These are phyloP conservation scores for Orius insidiosus DNA, from an alignment of 1,140 invertebrate genomes.

Conservation along the genomic window DNA sequence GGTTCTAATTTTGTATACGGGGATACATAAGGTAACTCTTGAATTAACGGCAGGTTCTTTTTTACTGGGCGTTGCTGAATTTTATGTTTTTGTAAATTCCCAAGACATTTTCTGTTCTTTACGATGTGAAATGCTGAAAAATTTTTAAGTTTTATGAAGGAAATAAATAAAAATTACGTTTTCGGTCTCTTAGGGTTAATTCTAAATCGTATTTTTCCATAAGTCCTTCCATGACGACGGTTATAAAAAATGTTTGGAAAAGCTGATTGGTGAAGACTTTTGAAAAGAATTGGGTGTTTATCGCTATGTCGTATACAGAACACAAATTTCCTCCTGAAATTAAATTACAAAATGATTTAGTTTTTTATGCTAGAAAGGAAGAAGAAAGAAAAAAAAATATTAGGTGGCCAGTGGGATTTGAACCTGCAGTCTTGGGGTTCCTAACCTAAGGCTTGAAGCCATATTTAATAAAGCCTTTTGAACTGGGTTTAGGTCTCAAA, in stretches of 20 bases:
- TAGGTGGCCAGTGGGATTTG: too few species aligned
- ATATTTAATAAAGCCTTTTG: too few species aligned
- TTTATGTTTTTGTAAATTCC: slow-evolving; percentile 49
- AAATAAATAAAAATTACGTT: slow-evolving; percentile 13
- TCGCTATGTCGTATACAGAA: slow-evolving; percentile 57
- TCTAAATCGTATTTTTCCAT: slow-evolving; percentile 54
- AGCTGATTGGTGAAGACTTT: slow-evolving; percentile 46
- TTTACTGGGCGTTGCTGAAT: slow-evolving; percentile 42
- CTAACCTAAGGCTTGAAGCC: too few species aligned
- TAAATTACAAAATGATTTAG: slow-evolving; percentile 15
- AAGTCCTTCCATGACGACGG: slow-evolving; percentile 53
- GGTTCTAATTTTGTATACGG: not conserved
- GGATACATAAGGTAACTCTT: slow-evolving; percentile 1
- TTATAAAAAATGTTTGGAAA: slow-evolving; percentile 57
- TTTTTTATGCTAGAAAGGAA: too few species aligned
- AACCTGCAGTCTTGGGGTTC: too few species aligned
- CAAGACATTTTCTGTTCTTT: slow-evolving; percentile 46
- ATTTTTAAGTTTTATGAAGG: not conserved
- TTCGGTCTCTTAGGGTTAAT: slow-evolving; percentile 34
- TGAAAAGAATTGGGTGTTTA: slow-evolving; percentile 51
- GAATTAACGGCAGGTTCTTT: slow-evolving; percentile 22
- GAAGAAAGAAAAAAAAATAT: too few species aligned
- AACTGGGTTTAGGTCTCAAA: too few species aligned
- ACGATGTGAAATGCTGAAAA: slow-evolving; percentile 32
- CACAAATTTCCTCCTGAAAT: slow-evolving; percentile 39